Evolutionary conservation across 1,140 invertebrate species (phyloP), one percentile per base, ranked within the genome.

Genomic region (Brachionus rubens): DNA sequence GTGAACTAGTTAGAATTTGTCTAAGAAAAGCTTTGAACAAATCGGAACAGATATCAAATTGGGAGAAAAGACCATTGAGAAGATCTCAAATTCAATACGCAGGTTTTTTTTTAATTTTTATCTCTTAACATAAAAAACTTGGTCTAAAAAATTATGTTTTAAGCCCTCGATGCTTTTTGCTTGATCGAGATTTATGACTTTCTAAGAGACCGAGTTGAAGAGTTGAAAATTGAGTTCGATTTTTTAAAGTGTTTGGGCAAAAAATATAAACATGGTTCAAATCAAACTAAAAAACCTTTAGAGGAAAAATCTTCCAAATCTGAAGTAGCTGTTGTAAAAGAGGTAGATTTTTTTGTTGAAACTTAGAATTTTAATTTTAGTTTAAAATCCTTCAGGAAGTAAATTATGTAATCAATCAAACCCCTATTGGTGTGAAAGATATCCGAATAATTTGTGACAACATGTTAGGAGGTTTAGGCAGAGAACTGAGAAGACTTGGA

Each of bases 31-130:
- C 88, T 26, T 81, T 94, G 1, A 87, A 91, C 81, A 94, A 94
- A 83, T 86, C 87, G 4, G 90, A 93, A 82, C 91, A 92, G 79
- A 91, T 92, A 85, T 92, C 91, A 0, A 90, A 93, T 85, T 94
- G 92, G 92, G 90, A 92, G 80, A 86, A 88, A 77, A 86, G 92
- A 80, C 92, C 92, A 24, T 82, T 94, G 26, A 83, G 91, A 75
- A 81, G 87, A 46, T 87, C 87, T 70, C 92, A 94, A 85, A 87
- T 91, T 30, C 81, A 84, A 77, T 94, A 94, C 87, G 92, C 91
- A 76, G 59, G 59, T 65, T n/a, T n/a, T n/a, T n/a, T n/a, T n/a
- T n/a, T n/a, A n/a, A n/a, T n/a, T n/a, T n/a, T n/a, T n/a, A n/a
- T n/a, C n/a, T n/a, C n/a, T n/a, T n/a, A n/a, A n/a, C n/a, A n/a